These are phyloP conservation scores for Palythoa grandis DNA, from an alignment of 92 coral and sea anemone genomes.

Conservation along the genomic window DNA sequence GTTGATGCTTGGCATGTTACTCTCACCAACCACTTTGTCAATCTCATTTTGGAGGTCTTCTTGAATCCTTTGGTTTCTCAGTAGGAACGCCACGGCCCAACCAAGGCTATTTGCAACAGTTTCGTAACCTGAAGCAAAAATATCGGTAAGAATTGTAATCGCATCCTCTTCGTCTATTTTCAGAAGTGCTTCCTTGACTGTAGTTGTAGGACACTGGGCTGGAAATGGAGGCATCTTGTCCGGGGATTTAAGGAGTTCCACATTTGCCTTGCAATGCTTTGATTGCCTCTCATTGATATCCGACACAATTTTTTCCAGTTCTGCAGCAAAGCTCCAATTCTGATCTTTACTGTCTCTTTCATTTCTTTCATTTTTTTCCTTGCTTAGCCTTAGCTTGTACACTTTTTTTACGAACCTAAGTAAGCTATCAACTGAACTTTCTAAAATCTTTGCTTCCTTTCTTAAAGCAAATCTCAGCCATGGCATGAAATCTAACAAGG, in stretches of 20 bases:
- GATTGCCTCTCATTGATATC: neutral
- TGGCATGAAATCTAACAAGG: conserved; percentile 68
- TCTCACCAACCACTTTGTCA: conserved; percentile 52
- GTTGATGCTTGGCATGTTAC: conserved; percentile 59
- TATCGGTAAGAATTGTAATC: conserved; percentile 55
- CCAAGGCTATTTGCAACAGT: conserved; percentile 57
- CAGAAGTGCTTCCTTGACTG: neutral
- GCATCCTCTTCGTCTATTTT: conserved; percentile 23
- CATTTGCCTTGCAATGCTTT: neutral
- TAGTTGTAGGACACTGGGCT: neutral
- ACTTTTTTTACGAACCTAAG: conserved; percentile 58
- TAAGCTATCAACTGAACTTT: conserved; percentile 54
- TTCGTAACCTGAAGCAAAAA: conserved; percentile 73
- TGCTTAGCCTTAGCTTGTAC: conserved; percentile 18
- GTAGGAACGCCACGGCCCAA: conserved; percentile 69
- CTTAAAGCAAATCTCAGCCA: conserved; percentile 65
- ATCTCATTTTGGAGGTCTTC: conserved; percentile 66
- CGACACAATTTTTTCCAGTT: conserved; percentile 36
- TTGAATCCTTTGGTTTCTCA: conserved; percentile 53
- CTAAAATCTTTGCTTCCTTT: conserved; percentile 44
- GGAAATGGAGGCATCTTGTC: neutral
- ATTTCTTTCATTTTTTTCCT: conserved; percentile 14
- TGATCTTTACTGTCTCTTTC: conserved; percentile 9
- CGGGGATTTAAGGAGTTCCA: neutral
- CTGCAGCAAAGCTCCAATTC: conserved; percentile 53